Evolutionary conservation across 2,888 invertebrate genomes (phyloP).

Genomic region (Phalangium opilio): DNA sequence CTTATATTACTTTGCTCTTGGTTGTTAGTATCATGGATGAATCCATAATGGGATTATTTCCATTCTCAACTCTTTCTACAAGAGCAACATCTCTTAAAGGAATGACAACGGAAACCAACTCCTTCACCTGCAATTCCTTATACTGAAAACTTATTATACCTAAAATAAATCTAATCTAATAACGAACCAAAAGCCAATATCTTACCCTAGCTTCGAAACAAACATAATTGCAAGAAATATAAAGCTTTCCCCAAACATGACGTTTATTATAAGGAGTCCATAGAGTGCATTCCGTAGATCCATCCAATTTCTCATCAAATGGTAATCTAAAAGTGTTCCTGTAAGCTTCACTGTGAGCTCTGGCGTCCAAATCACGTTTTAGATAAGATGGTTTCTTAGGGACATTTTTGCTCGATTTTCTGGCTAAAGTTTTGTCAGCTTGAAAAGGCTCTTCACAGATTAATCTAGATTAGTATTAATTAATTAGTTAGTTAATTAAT

Average conservation of each 20-base stretch:
- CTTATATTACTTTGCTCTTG: slow-evolving; percentile 46
- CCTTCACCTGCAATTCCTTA: slow-evolving; percentile 43
- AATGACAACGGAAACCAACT: slow-evolving; percentile 70
- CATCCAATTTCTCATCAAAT: slow-evolving; percentile 78
- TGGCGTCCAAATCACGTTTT: slow-evolving; percentile 85
- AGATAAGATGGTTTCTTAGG: slow-evolving; percentile 80
- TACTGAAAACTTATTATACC: slow-evolving; percentile 1
- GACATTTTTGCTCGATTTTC: slow-evolving; percentile 65
- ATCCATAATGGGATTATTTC: slow-evolving; percentile 42
- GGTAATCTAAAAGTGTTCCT: slow-evolving; percentile 52
- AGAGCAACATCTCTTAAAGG: slow-evolving; percentile 65
- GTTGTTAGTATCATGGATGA: slow-evolving; percentile 67
- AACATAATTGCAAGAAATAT: slow-evolving; percentile 81
- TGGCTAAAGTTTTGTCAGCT: slow-evolving; percentile 68
- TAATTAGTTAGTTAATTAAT: slow-evolving; percentile 17
- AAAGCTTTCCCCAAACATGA: slow-evolving; percentile 72
- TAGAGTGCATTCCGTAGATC: slow-evolving; percentile 69
- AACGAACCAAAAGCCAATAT: slow-evolving; percentile 1
- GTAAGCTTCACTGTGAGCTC: slow-evolving; percentile 84
- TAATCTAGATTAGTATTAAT: slow-evolving; percentile 45
- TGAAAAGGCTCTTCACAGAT: slow-evolving; percentile 84
- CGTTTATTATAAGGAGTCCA: slow-evolving; percentile 92
- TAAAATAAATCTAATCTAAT: background rate
- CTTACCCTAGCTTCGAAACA: slow-evolving; percentile 87
- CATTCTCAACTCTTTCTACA: slow-evolving; percentile 60